Evolutionary conservation across 1,140 invertebrate genomes (phyloP).

Genomic region (Agraylea sexmaculata): DNA sequence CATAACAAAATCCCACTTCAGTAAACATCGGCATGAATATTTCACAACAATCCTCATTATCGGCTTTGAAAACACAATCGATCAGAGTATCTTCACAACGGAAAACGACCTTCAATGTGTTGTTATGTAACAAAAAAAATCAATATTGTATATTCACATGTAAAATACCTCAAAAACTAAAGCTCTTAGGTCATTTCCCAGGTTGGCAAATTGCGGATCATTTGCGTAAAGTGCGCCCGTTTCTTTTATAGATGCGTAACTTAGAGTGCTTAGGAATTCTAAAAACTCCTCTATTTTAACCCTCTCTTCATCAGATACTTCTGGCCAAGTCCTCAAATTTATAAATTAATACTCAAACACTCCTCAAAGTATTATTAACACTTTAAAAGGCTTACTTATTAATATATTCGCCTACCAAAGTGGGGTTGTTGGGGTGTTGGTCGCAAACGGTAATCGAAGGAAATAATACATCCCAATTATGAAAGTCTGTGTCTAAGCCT

Average conservation of each 20-base stretch:
- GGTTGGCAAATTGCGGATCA: conserved; percentile 23
- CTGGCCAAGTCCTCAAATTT: conserved; percentile 17
- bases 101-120: conserved; percentile 35
- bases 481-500: conserved; percentile 58
- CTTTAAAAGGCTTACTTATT: conserved; percentile 24
- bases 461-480: conserved; percentile 61
- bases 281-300: conserved; percentile 25
- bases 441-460: conserved; percentile 56
- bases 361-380: not conserved
- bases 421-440: conserved; percentile 35
- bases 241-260: conserved; percentile 28
- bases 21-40: conserved; percentile 51
- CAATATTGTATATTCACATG: not conserved
- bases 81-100: conserved; percentile 43
- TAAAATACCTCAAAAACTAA: conserved; percentile 32
- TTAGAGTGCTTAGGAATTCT: conserved; percentile 32
- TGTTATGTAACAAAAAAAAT: conserved; percentile 3
- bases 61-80: conserved; percentile 50
- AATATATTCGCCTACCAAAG: conserved; percentile 35
- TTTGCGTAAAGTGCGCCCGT: conserved; percentile 23
- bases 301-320: conserved; percentile 10
- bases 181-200: conserved; percentile 27
- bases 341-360: not conserved
- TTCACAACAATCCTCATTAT: conserved; percentile 45
- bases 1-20: conserved; percentile 58